Base-by-base conservation (phyloP, 2,113 vertebrate species). In the Gopherus flavomarginatus region DNA sequence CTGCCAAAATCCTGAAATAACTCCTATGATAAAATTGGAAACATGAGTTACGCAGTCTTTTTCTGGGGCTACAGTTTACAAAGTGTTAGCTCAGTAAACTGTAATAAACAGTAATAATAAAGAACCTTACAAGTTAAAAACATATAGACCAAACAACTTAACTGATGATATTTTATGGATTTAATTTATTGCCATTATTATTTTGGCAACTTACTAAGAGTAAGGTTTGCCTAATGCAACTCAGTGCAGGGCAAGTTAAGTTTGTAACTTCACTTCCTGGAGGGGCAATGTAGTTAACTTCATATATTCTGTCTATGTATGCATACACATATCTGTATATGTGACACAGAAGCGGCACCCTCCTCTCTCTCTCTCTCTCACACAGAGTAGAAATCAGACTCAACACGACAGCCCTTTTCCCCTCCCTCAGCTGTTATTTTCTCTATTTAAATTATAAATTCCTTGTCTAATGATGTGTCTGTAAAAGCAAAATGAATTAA, bases 21-120 rank as follows among this genome's bases (percentile, higher is more conserved):
- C 81, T 42, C 87, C 44, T 31, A 78, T 11, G 22, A 85, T 96
- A 97, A 97, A 96, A 93, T 96, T 95, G 96, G 94, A 81, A 84
- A 62, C 6, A 89, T 69, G 80, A 94, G 85, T n/a, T 52, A 27
- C 21, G 50, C 77, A 95, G 85, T 80, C 94, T 35, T 65, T 90
- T 89, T 93, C 90, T 93, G 38, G 77, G 91, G 91, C 91, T 97
- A 52, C 35, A 90, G 85, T 84, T 87, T 90, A 95, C 12, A 81
- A 54, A 54, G n/a, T 81, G 82, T 82, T 78, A 95, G 11, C 21
- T 86, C 83, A 88, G 77, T 22, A 85, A 31, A 31, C 26, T 72
- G 8, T 50, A 96, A 88, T 38, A 65, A 35, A 65, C 62, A n/a
- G 62, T 65, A 69, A 19, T n/a, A 92, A 95, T 42, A 92, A 95